Evolutionary conservation across 2,888 invertebrate species (phyloP).

Genomic region (Crematogaster levior): DNA sequence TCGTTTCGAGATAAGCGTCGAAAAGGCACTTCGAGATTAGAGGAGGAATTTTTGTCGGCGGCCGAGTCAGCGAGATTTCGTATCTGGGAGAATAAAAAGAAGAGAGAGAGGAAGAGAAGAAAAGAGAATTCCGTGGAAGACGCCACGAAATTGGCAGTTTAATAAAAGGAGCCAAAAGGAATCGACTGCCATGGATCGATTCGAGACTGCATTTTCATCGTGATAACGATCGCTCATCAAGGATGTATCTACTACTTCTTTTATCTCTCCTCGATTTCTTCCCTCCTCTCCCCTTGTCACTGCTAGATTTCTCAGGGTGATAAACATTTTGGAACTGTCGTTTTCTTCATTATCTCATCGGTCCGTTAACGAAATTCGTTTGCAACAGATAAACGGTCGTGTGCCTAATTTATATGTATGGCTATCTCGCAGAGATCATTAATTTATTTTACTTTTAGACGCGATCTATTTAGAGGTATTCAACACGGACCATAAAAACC

Average conservation of each 20-base stretch:
- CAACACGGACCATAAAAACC: not conserved
- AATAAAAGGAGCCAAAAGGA: slow-evolving; percentile 73
- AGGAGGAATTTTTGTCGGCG: slow-evolving; percentile 57
- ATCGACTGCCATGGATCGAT: slow-evolving; percentile 73
- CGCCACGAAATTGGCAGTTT: slow-evolving; percentile 76
- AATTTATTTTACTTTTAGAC: slow-evolving; percentile 1
- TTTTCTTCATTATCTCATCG: slow-evolving; percentile 15
- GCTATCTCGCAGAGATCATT: not conserved
- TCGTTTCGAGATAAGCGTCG: slow-evolving; percentile 67
- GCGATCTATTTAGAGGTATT: not conserved
- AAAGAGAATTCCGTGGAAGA: slow-evolving; percentile 60
- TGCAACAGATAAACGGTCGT: not conserved
- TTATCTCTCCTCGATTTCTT: slow-evolving; percentile 65
- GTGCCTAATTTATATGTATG: not conserved
- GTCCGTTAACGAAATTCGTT: slow-evolving; percentile 11
- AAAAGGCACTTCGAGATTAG: slow-evolving; percentile 64
- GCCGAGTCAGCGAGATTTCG: slow-evolving; percentile 65
- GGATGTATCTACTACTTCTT: slow-evolving; percentile 76
- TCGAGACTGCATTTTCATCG: slow-evolving; percentile 77
- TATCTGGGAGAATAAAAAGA: slow-evolving; percentile 13
- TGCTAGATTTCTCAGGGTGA: slow-evolving; percentile 62
- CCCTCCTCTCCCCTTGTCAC: slow-evolving; percentile 13
- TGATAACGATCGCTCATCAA: slow-evolving; percentile 77
- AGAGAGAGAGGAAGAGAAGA: not conserved
- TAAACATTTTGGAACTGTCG: slow-evolving; percentile 63